A percentile compares a stretch with the other conserved stretches of the same genome.
Evolutionary conservation across 2,888 invertebrate species (phyloP).

Genomic region (Mactromeris polynyma): DNA sequence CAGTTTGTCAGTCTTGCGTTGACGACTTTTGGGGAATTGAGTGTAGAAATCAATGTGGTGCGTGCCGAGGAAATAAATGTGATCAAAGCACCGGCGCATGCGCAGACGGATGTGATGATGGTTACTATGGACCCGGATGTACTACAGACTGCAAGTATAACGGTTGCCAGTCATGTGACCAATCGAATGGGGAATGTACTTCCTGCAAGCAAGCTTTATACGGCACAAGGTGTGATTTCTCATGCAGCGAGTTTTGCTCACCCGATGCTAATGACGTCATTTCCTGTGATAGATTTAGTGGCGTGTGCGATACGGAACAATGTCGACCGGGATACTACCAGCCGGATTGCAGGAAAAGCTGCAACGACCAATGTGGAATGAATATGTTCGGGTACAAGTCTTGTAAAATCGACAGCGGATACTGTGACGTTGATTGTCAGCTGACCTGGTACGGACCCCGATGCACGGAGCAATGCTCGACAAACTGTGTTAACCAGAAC

Average conservation of each 20-base stretch:
- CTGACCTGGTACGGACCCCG: slow-evolving; percentile 51
- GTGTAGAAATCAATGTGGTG: slow-evolving; percentile 43
- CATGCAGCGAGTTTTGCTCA: slow-evolving; percentile 52
- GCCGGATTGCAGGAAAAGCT: slow-evolving; percentile 27
- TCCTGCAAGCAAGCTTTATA: slow-evolving; percentile 46
- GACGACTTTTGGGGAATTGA: slow-evolving; percentile 47
- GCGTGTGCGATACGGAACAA: slow-evolving; percentile 19
- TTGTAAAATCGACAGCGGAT: slow-evolving; percentile 51
- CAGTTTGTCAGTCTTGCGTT: slow-evolving; percentile 41
- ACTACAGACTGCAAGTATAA: slow-evolving; percentile 34
- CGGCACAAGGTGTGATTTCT: slow-evolving; percentile 43
- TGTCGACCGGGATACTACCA: slow-evolving; percentile 52
- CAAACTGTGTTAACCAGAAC: slow-evolving; percentile 38
- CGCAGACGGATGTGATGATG: slow-evolving; percentile 51
- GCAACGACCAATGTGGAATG: slow-evolving; percentile 49
- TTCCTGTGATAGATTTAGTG: slow-evolving; percentile 40
- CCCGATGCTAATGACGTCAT: slow-evolving; percentile 12
- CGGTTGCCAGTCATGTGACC: slow-evolving; percentile 52
- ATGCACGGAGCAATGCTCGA: slow-evolving; percentile 47
- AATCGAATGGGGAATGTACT: slow-evolving; percentile 45
- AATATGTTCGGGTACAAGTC: slow-evolving; percentile 18
- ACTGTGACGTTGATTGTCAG: slow-evolving; percentile 50
- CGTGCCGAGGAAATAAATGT: slow-evolving; percentile 50
- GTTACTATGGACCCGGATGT: slow-evolving; percentile 51
- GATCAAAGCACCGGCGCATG: slow-evolving; percentile 47